Evolutionary conservation across 2,888 invertebrate genomes (phyloP).

Genomic region (Torymus tubicola): DNA sequence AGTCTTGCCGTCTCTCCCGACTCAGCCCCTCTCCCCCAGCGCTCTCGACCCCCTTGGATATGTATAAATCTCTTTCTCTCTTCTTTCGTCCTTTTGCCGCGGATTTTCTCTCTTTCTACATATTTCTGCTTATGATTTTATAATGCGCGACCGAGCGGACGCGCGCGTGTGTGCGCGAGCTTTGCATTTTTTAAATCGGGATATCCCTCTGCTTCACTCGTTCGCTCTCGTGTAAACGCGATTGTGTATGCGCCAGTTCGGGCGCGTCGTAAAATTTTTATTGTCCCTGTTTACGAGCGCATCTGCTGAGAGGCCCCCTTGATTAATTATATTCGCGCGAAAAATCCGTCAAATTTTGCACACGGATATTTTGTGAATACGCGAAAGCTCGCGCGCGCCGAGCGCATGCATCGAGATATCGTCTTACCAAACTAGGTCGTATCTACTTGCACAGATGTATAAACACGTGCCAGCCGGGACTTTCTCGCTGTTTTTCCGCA

Average conservation of each 20-base stretch:
- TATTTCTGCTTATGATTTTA: constrained; percentile 51
- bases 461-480: too few species aligned
- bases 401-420: too few species aligned
- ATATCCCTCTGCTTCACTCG: background rate
- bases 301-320: too few species aligned
- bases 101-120: constrained; percentile 19
- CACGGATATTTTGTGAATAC: too few species aligned
- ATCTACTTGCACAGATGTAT: too few species aligned
- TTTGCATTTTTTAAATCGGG: constrained; percentile 39
- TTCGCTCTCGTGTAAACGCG: constrained; percentile 11
- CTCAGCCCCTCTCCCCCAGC: too few species aligned
- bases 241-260: background rate
- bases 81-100: constrained; percentile 6
- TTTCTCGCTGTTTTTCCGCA: too few species aligned
- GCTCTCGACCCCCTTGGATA: constrained; percentile 57
- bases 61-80: constrained; percentile 57
- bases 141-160: constrained; percentile 16
- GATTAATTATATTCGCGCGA: too few species aligned
- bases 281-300: constrained; percentile 1
- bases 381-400: too few species aligned
- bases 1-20: constrained; percentile 22
- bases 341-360: too few species aligned
- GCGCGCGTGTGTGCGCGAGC: background rate
- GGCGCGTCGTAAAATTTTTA: constrained; percentile 21
- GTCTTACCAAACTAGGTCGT: too few species aligned